phyloP scores from a whole-genome alignment of 2,797 vertebrate species.

The Acipenser transmontanus region DNA sequence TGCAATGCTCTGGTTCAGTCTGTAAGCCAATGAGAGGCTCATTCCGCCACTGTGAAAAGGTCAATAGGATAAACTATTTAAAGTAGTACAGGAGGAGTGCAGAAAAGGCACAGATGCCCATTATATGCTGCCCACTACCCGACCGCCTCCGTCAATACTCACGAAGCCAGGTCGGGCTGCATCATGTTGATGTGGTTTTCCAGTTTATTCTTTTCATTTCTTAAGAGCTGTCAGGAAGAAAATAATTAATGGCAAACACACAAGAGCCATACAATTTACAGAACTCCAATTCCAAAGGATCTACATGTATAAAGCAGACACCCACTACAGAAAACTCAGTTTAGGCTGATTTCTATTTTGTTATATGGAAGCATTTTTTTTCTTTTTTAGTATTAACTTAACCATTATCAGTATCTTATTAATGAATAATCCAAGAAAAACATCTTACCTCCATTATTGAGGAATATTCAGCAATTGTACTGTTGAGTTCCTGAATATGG shows the following conservation, averaged over 20 bases:
- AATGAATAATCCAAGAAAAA: neutral
- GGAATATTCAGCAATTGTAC: conserved; percentile 67
- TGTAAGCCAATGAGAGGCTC: conserved; percentile 52
- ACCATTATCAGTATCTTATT: neutral
- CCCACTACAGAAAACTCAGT: neutral
- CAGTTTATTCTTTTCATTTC: conserved; percentile 73
- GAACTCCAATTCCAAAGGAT: neutral
- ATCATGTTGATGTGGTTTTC: conserved; percentile 69
- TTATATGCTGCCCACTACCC: neutral
- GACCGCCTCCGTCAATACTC: conserved; percentile 30
- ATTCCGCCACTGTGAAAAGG: conserved; percentile 40
- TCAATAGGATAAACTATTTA: neutral
- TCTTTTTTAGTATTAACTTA: too few relatives aligned
- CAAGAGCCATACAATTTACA: neutral
- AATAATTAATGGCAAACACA: neutral
- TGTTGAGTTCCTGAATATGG: conserved; percentile 69
- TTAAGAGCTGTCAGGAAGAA: conserved; percentile 57
- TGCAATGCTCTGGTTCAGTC: conserved; percentile 46
- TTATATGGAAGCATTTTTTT: too few relatives aligned
- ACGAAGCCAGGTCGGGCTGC: conserved; percentile 74
- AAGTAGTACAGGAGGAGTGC: conserved; percentile 19
- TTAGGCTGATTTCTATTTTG: too few relatives aligned
- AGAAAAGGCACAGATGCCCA: neutral
- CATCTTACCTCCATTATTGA: conserved; percentile 71
- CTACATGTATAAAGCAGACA: too few relatives aligned